Percentiles rank a stretch among this genome's conserved stretches.
Evolutionary conservation across 64 coral and sea anemone genomes (phyloP).

Genomic region (Pocillopora damicornis): DNA sequence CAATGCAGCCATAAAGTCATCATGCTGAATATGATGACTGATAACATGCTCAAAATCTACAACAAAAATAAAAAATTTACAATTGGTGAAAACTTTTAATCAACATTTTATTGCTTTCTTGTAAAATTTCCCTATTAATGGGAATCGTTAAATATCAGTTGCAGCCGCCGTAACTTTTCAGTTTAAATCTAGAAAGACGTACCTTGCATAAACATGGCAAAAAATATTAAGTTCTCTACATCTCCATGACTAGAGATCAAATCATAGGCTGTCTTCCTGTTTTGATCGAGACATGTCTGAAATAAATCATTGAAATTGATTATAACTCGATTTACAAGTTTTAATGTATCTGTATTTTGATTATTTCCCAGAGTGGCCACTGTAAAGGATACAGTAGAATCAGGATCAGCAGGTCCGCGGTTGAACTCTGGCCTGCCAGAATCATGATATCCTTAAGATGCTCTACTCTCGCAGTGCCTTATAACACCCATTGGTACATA

Average conservation of each 20-base stretch:
- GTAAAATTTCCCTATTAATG: too few species aligned
- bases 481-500: too few species aligned
- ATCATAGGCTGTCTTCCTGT: constrained; percentile 92
- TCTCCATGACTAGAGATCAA: constrained; percentile 97
- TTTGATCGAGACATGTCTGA: constrained; percentile 75
- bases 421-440: too few species aligned
- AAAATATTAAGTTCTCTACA: constrained; percentile 93
- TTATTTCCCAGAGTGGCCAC: too few species aligned
- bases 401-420: too few species aligned
- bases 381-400: too few species aligned
- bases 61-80: not conserved
- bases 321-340: not conserved
- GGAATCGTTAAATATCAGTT: too few species aligned
- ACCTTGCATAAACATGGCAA: constrained; percentile 98
- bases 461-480: too few species aligned
- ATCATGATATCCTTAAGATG: too few species aligned
- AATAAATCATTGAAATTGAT: not conserved
- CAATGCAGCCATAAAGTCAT: constrained; percentile 77
- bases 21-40: constrained; percentile 92
- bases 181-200: not conserved
- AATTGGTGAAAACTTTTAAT: too few species aligned
- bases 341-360: too few species aligned
- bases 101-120: too few species aligned
- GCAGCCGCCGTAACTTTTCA: not conserved
- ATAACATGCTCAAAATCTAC: constrained; percentile 97